Conservation (phyloP, 2,888 invertebrate species). For the Syrista parreyssii region DNA sequence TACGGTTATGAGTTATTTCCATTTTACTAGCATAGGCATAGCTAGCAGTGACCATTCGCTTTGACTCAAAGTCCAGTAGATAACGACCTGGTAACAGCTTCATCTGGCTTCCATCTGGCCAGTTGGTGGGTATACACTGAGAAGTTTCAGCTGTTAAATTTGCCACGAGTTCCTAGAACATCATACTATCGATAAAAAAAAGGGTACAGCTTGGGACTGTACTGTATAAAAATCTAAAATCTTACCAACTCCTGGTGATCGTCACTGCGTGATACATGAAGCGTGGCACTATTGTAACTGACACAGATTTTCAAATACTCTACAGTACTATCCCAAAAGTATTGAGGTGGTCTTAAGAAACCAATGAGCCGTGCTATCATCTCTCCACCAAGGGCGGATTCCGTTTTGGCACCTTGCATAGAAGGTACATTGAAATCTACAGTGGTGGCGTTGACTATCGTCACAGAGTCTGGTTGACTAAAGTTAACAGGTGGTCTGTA, state of each 20-base stretch:
- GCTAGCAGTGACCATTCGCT: conserved; percentile 68
- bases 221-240: conserved; percentile 12
- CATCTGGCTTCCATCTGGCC: conserved; percentile 69
- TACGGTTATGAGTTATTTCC: conserved; percentile 82
- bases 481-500: conserved; percentile 90
- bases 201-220: neutral
- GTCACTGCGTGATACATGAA: conserved; percentile 63
- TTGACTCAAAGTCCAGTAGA: conserved; percentile 76
- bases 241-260: conserved; percentile 52
- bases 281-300: conserved; percentile 79
- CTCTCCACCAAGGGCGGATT: conserved; percentile 77
- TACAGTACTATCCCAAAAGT: conserved; percentile 74
- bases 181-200: neutral
- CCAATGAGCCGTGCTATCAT: conserved; percentile 83
- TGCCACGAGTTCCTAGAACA: conserved; percentile 68
- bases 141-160: conserved; percentile 78
- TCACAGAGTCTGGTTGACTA: conserved; percentile 89
- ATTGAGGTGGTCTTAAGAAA: conserved; percentile 81
- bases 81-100: conserved; percentile 73
- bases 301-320: conserved; percentile 83
- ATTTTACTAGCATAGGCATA: conserved; percentile 75
- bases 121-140: conserved; percentile 76
- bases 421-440: conserved; percentile 82
- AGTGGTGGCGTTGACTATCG: conserved; percentile 86
- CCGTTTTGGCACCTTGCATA: conserved; percentile 75